Conservation (phyloP, 2,797 vertebrate genomes). For the Parauchenoglanis punctatus region DNA sequence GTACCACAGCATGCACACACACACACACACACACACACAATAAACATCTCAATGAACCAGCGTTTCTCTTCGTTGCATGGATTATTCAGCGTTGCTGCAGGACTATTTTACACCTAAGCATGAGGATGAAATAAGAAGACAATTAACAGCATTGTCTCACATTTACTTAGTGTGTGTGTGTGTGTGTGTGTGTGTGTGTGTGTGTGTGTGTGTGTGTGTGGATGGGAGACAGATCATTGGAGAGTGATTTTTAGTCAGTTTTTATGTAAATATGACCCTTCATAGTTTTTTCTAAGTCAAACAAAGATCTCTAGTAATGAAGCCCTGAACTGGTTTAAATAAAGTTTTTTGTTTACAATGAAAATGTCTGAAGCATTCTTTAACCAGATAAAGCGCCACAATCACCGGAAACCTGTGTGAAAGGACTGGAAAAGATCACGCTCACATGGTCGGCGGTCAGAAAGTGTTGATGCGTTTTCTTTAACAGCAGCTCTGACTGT, state of each 20-base stretch:
- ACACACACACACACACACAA: neutral
- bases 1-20: neutral
- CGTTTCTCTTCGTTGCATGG: neutral
- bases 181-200: neutral
- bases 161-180: neutral
- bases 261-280: conserved; percentile 31
- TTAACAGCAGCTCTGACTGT: neutral
- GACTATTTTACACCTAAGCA: neutral
- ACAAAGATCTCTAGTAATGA: neutral
- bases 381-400: no score
- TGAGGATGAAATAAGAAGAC: neutral
- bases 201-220: neutral
- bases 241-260: neutral
- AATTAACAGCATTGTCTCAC: neutral
- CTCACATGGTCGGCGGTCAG: neutral
- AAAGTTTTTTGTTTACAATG: conserved; percentile 6
- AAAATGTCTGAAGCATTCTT: neutral
- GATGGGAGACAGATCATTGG: no score
- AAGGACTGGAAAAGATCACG: neutral
- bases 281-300: conserved; percentile 6
- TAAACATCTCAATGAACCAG: neutral
- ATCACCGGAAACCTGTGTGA: neutral
- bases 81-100: neutral
- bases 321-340: neutral
- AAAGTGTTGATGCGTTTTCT: neutral